phyloP scores from a whole-genome alignment of 2,797 vertebrate species.

The Luscinia megarhynchos region DNA sequence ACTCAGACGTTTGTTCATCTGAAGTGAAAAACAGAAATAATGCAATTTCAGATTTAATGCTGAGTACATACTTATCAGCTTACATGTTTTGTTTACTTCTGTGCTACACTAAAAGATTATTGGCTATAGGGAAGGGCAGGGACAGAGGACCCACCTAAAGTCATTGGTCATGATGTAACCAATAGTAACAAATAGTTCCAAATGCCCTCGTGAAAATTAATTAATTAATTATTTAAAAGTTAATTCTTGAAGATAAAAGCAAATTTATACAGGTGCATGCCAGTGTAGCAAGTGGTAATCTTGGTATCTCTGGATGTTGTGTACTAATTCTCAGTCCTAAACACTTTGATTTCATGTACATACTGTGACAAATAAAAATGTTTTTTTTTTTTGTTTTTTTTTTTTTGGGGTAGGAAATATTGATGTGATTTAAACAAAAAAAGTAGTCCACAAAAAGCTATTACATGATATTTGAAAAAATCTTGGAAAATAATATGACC shows the following conservation, averaged over 20 bases:
- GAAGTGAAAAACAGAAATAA: neutral
- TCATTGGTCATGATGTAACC: too few species aligned
- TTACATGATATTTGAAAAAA: neutral
- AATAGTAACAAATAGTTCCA: neutral
- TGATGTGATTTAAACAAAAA: neutral
- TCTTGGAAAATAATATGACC: neutral
- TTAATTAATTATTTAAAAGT: too few species aligned
- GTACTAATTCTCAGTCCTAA: neutral
- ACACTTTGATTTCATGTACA: neutral
- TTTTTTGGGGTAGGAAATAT: neutral
- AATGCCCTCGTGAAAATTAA: neutral
- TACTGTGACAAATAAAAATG: neutral
- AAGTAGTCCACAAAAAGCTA: neutral
- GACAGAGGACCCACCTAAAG: neutral
- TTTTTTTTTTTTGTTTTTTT: neutral
- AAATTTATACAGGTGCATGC: rapidly evolving
- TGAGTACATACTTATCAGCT: neutral
- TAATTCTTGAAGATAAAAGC: neutral
- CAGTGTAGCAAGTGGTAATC: neutral
- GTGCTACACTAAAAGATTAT: neutral
- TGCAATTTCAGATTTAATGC: neutral
- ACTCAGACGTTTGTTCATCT: neutral
- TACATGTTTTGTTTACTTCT: neutral
- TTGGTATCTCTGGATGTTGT: neutral
- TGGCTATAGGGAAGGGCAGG: neutral